These are phyloP conservation scores for Pissodes strobi DNA, from an alignment of 1,140 invertebrate genomes.

Conservation along the genomic window DNA sequence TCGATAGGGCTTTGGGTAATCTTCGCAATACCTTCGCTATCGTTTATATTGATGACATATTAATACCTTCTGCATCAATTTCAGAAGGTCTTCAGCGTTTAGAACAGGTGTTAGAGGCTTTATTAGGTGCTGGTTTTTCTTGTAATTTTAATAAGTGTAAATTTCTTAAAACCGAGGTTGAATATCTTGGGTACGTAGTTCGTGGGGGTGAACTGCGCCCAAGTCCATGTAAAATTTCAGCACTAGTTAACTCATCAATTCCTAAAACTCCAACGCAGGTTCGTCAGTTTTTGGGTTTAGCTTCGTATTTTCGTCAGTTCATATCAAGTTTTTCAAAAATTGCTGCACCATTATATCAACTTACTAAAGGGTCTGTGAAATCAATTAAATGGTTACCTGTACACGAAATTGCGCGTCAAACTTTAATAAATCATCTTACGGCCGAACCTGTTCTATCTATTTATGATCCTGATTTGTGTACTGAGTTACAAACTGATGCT, in stretches of 20 bases:
- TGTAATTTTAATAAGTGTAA: too few species aligned
- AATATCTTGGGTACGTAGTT: slow-evolving; percentile 1
- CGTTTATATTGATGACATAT: slow-evolving; percentile 36
- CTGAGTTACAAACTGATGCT: slow-evolving; percentile 51
- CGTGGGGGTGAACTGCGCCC: slow-evolving; percentile 22
- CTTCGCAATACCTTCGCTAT: slow-evolving; percentile 15
- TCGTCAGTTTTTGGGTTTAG: slow-evolving; percentile 46
- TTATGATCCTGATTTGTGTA: slow-evolving; percentile 15
- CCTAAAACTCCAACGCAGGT: slow-evolving; percentile 46
- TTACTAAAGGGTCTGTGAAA: slow-evolving; percentile 3
- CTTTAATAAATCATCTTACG: neutral
- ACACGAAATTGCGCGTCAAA: neutral
- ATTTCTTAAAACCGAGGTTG: slow-evolving; percentile 33
- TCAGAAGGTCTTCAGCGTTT: slow-evolving; percentile 23
- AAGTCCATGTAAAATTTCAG: slow-evolving; percentile 44
- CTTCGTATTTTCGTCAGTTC: slow-evolving; percentile 46
- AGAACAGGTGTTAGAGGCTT: slow-evolving; percentile 9
- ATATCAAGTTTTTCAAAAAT: slow-evolving; percentile 40
- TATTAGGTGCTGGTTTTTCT: slow-evolving; percentile 8
- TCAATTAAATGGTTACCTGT: neutral
- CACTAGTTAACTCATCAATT: slow-evolving; percentile 39
- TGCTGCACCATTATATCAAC: slow-evolving; percentile 39
- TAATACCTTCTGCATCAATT: slow-evolving; percentile 19
- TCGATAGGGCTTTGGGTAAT: slow-evolving; percentile 24
- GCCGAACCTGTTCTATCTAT: slow-evolving; percentile 14